Conservation (phyloP, 2,113 vertebrate genomes). For the Regulus satrapa region DNA sequence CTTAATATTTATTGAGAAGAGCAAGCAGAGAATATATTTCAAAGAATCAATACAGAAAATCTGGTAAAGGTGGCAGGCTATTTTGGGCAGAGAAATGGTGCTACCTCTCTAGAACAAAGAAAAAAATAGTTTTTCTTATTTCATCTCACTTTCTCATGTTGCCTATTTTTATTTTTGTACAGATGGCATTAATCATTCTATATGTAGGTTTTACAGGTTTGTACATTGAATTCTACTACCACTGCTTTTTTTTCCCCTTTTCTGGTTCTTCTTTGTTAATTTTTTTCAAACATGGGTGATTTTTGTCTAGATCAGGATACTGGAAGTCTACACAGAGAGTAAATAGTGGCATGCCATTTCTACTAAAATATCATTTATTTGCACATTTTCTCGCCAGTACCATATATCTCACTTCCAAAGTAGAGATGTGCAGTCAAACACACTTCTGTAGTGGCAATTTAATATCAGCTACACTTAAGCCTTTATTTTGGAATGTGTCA, state of each 20-base stretch:
- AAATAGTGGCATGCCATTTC: background rate
- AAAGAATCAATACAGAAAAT: background rate
- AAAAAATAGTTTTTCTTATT: background rate
- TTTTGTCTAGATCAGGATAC: background rate
- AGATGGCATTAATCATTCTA: background rate
- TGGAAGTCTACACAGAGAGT: background rate
- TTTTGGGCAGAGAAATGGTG: background rate
- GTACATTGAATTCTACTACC: background rate
- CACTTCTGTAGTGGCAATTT: background rate
- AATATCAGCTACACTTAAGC: background rate
- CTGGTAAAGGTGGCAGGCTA: background rate
- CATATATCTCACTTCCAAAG: background rate
- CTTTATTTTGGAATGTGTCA: background rate
- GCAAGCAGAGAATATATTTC: background rate
- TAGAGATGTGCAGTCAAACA: background rate
- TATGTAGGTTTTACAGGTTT: background rate
- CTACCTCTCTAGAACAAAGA: background rate
- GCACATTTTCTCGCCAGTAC: background rate
- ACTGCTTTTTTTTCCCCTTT: background rate
- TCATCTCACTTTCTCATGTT: background rate
- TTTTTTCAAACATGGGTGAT: background rate
- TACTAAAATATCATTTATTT: background rate
- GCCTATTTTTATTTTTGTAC: background rate
- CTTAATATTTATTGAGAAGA: background rate
- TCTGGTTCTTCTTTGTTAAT: background rate